Evolutionary conservation across 2,797 vertebrate species (phyloP).

Genomic region (Thalassophryne amazonica): DNA sequence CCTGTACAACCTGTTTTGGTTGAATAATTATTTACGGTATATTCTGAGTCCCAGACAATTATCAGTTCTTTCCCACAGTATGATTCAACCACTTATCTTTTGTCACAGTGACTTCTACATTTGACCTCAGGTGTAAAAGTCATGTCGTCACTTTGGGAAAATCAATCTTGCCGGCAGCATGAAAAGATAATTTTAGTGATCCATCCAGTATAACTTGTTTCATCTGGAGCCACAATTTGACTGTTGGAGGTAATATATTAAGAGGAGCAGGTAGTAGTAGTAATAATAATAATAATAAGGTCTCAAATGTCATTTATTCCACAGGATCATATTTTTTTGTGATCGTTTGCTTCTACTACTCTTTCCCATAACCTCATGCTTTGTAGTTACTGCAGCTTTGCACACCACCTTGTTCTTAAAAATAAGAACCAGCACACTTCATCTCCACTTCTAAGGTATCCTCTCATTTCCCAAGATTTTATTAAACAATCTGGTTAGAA

Average conservation of each 20-base stretch:
- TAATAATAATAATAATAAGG: too few species aligned
- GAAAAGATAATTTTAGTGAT: constrained; percentile 43
- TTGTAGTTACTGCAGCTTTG: too few species aligned
- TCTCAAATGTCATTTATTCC: too few species aligned
- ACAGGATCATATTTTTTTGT: too few species aligned
- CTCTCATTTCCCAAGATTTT: too few species aligned
- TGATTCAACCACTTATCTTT: constrained; percentile 61
- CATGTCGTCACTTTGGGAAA: constrained; percentile 73
- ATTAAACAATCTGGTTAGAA: too few species aligned
- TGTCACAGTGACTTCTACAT: constrained; percentile 64
- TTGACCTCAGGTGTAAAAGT: constrained; percentile 46
- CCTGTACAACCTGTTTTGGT: constrained; percentile 53
- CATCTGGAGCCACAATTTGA: constrained; percentile 63
- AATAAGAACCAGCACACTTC: too few species aligned
- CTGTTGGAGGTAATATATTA: constrained; percentile 31
- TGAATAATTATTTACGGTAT: constrained; percentile 41
- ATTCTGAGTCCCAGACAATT: constrained; percentile 64
- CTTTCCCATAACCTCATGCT: too few species aligned
- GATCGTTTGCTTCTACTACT: too few species aligned
- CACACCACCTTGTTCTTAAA: too few species aligned
- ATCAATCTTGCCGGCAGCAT: constrained; percentile 55
- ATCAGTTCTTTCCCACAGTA: constrained; percentile 71
- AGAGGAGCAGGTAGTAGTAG: too few species aligned
- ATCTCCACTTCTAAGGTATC: too few species aligned
- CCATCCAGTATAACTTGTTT: constrained; percentile 50